phyloP scores from a whole-genome alignment of 1,140 invertebrate genomes.

The Spodoptera frugiperda region DNA sequence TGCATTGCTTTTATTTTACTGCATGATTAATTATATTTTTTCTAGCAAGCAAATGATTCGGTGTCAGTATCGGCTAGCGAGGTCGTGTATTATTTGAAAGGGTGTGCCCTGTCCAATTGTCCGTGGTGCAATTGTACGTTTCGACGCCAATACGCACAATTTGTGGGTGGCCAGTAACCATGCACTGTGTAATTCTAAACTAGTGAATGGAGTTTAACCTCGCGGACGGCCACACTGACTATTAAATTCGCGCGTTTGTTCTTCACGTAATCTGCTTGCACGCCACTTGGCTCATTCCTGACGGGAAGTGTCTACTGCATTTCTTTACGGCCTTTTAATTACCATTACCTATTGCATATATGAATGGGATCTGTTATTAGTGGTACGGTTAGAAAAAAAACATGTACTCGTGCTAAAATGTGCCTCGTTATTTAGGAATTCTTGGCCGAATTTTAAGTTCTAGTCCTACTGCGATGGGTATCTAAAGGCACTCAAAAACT shows the following conservation, averaged over 20 bases:
- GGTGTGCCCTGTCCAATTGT: constrained; percentile 53
- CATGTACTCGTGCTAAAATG: no score
- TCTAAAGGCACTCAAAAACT: no score
- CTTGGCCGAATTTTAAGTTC: no score
- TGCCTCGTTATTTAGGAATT: no score
- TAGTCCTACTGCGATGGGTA: no score
- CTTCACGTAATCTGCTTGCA: constrained; percentile 13
- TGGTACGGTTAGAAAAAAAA: not conserved
- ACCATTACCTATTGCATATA: constrained; percentile 11
- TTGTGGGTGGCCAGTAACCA: constrained; percentile 25
- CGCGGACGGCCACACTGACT: not conserved
- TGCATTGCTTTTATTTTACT: not conserved
- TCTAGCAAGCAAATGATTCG: not conserved
- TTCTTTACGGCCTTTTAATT: constrained; percentile 24
- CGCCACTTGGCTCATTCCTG: constrained; percentile 6
- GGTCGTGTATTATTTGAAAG: constrained; percentile 62
- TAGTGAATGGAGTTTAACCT: constrained; percentile 44
- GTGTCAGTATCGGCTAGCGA: constrained; percentile 43
- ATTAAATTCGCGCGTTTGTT: constrained; percentile 23
- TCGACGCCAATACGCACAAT: constrained; percentile 40
- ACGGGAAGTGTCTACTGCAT: constrained; percentile 11
- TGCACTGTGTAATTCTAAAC: constrained; percentile 30
- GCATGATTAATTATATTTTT: constrained; percentile 19
- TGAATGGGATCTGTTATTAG: not conserved
- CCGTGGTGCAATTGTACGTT: constrained; percentile 31